A percentile compares a stretch with the other conserved stretches of the same genome.
Conservation (phyloP, 2,888 invertebrate genomes). For the Subacronicta megacephala region DNA sequence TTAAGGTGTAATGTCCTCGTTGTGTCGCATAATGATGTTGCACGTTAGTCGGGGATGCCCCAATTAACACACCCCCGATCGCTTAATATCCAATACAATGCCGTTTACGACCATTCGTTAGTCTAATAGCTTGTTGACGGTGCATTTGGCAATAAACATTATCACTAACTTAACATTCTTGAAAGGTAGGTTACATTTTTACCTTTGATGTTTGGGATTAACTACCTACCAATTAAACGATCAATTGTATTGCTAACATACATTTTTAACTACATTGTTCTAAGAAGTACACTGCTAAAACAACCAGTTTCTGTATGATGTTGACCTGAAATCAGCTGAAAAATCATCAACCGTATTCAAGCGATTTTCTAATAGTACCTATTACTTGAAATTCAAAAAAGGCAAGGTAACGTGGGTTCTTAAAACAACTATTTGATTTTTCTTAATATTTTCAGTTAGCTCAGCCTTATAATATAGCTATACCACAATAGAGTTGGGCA, state of each 20-base stretch:
- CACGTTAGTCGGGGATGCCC: slow-evolving; percentile 59
- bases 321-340: too few species aligned
- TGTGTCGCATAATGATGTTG: slow-evolving; percentile 56
- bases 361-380: too few species aligned
- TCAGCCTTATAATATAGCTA: neutral
- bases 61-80: slow-evolving; percentile 71
- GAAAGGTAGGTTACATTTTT: slow-evolving; percentile 4
- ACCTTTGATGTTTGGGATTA: neutral
- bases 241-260: neutral
- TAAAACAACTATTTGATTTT: too few species aligned
- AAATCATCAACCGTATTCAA: too few species aligned
- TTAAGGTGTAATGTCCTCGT: slow-evolving; percentile 53
- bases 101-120: slow-evolving; percentile 71
- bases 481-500: slow-evolving; percentile 15
- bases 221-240: neutral
- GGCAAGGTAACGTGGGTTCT: neutral
- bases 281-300: too few species aligned
- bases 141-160: slow-evolving; percentile 47
- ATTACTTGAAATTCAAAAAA: neutral
- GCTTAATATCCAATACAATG: slow-evolving; percentile 72
- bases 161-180: slow-evolving; percentile 29
- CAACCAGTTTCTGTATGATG: too few species aligned
- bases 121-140: slow-evolving; percentile 67
- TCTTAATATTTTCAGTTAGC: neutral
- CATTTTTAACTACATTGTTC: too few species aligned